These are phyloP conservation scores for Micrastur ruficollis DNA, from an alignment of 2,797 vertebrate species.

Conservation along the genomic window DNA sequence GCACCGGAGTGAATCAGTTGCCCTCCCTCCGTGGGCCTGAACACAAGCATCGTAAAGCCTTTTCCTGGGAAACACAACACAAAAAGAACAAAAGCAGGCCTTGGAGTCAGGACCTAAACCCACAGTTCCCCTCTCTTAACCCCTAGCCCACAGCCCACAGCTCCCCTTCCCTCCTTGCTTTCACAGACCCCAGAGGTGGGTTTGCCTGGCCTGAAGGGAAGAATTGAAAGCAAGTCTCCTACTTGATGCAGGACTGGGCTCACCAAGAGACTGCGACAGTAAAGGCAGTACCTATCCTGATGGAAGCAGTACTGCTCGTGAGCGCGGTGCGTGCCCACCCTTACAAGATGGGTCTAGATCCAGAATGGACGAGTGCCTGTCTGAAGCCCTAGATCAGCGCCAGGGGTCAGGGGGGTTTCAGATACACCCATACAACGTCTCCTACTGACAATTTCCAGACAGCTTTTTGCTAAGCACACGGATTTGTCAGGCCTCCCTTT, in stretches of 20 bases:
- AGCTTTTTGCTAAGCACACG: neutral
- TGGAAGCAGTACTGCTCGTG: neutral
- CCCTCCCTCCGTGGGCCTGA: neutral
- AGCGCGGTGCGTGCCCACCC: rapidly evolving
- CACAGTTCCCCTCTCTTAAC: neutral
- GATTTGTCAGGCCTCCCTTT: neutral
- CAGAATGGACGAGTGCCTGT: rapidly evolving
- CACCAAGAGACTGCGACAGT: neutral
- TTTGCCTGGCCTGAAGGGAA: neutral
- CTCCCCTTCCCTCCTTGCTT: neutral
- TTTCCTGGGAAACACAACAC: neutral
- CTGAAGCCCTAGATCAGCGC: neutral
- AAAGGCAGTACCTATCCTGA: neutral
- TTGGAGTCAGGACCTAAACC: neutral
- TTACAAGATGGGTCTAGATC: neutral
- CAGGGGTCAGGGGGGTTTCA: neutral
- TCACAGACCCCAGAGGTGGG: neutral
- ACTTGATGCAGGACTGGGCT: neutral
- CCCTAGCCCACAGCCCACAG: neutral
- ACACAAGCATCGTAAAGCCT: neutral
- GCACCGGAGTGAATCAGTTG: neutral
- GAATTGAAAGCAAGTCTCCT: neutral
- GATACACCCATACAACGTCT: neutral
- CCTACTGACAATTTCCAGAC: neutral
- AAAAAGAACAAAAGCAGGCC: neutral